These are phyloP conservation scores for Cephonodes hylas DNA, from an alignment of 2,888 invertebrate species.

Conservation along the genomic window DNA sequence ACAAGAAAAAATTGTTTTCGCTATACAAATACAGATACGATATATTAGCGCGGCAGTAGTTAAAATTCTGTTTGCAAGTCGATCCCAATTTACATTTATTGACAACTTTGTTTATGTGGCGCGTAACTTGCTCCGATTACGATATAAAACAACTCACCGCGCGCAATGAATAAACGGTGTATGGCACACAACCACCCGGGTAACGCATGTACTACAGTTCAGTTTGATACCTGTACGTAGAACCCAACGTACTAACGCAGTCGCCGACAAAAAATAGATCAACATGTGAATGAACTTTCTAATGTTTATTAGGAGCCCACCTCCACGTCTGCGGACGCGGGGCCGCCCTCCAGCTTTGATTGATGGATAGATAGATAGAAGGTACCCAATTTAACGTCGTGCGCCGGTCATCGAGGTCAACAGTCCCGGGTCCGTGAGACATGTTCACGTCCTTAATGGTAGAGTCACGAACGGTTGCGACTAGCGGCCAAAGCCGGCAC, in stretches of 20 bases:
- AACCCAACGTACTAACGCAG: slow-evolving; percentile 16
- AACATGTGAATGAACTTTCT: slow-evolving; percentile 65
- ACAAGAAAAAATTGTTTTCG: neutral
- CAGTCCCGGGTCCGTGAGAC: slow-evolving; percentile 32
- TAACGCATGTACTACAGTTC: neutral
- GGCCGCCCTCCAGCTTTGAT: slow-evolving; percentile 45
- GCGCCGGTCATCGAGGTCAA: slow-evolving; percentile 50
- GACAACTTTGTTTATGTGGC: slow-evolving; percentile 1
- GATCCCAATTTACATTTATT: neutral
- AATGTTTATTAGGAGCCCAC: slow-evolving; percentile 39
- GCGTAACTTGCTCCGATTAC: neutral
- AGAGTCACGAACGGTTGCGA: slow-evolving; percentile 38
- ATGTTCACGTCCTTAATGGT: slow-evolving; percentile 29
- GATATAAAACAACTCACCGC: neutral
- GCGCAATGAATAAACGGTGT: neutral
- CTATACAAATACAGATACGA: neutral
- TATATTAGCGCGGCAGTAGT: neutral
- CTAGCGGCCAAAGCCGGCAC: slow-evolving; percentile 33
- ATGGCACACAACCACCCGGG: neutral
- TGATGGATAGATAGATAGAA: slow-evolving; percentile 53
- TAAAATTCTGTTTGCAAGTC: neutral
- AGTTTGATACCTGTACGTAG: neutral
- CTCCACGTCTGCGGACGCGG: slow-evolving; percentile 38
- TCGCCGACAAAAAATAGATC: slow-evolving; percentile 54
- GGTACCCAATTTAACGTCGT: slow-evolving; percentile 45